Evolutionary conservation across 2,797 vertebrate species (phyloP).

Genomic region (Lycodopsis pacificus): DNA sequence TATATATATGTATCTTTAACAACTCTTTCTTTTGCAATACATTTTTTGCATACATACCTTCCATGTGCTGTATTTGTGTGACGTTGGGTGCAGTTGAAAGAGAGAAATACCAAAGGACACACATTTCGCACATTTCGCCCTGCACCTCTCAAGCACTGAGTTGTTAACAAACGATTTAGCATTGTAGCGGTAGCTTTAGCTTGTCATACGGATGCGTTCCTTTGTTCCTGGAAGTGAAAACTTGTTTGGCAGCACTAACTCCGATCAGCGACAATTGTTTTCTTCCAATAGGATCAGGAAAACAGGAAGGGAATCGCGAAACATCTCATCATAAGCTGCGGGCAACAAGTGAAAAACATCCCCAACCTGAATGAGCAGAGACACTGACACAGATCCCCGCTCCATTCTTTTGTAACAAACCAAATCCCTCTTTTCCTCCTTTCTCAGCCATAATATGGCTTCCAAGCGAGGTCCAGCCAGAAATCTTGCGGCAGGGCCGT

Average conservation of each 20-base stretch:
- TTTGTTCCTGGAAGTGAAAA: constrained; percentile 78
- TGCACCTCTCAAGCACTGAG: constrained; percentile 35
- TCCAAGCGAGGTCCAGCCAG: constrained; percentile 84
- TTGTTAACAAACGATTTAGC: constrained; percentile 58
- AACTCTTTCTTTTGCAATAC: not conserved
- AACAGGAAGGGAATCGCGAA: constrained; percentile 65
- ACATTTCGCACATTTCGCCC: not conserved
- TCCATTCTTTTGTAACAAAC: constrained; percentile 79
- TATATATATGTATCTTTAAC: constrained; percentile 9
- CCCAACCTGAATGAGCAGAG: constrained; percentile 75
- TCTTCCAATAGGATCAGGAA: constrained; percentile 79
- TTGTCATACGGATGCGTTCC: constrained; percentile 55
- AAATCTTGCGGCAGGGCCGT: constrained; percentile 79
- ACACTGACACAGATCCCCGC: constrained; percentile 75
- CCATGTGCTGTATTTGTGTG: not conserved
- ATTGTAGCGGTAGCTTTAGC: constrained; percentile 64
- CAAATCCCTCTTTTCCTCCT: constrained; percentile 79
- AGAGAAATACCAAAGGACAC: not conserved
- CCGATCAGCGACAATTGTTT: constrained; percentile 62
- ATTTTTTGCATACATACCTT: not conserved
- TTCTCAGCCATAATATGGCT: constrained; percentile 76
- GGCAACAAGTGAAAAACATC: constrained; percentile 77
- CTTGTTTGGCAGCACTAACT: constrained; percentile 77
- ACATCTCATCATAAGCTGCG: constrained; percentile 74
- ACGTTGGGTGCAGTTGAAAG: not conserved